Conservation (phyloP, 2,888 invertebrate species). For the Allacma fusca region DNA sequence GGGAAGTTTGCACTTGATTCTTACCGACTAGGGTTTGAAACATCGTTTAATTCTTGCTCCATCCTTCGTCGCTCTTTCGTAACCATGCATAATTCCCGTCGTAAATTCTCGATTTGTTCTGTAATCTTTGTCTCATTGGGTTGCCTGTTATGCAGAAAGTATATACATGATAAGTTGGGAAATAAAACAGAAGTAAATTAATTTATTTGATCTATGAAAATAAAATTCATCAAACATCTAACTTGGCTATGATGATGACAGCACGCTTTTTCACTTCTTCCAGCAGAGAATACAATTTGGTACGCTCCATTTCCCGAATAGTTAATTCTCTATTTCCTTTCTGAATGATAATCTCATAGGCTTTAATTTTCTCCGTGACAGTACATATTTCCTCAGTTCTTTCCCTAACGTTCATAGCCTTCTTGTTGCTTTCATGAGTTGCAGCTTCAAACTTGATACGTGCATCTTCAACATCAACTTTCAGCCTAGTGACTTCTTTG, state of each 20-base stretch:
- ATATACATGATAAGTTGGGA: too few relatives aligned
- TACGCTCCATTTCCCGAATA: constrained; percentile 54
- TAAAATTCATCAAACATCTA: too few relatives aligned
- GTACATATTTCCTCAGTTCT: constrained; percentile 58
- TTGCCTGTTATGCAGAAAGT: too few relatives aligned
- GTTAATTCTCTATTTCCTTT: constrained; percentile 52
- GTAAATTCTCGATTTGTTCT: constrained; percentile 50
- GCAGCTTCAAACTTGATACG: constrained; percentile 50
- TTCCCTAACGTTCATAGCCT: constrained; percentile 52
- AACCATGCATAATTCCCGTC: constrained; percentile 49
- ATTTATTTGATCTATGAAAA: too few relatives aligned
- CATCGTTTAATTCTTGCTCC: constrained; percentile 53
- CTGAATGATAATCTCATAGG: constrained; percentile 53
- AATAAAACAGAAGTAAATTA: too few relatives aligned
- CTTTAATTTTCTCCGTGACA: constrained; percentile 54
- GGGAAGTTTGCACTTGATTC: too few relatives aligned
- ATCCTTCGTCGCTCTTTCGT: constrained; percentile 48
- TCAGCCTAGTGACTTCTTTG: constrained; percentile 50
- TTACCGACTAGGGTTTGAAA: constrained; percentile 30
- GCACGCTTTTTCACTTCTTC: constrained; percentile 47
- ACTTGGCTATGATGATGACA: constrained; percentile 27
- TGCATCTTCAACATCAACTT: constrained; percentile 47
- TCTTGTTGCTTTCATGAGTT: constrained; percentile 44
- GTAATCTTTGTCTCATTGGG: constrained; percentile 54
- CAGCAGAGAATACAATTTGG: constrained; percentile 48